Evolutionary conservation across 2,888 invertebrate genomes (phyloP), one percentile per base, ranked within the genome.

Genomic region (Drosophila colorata): DNA sequence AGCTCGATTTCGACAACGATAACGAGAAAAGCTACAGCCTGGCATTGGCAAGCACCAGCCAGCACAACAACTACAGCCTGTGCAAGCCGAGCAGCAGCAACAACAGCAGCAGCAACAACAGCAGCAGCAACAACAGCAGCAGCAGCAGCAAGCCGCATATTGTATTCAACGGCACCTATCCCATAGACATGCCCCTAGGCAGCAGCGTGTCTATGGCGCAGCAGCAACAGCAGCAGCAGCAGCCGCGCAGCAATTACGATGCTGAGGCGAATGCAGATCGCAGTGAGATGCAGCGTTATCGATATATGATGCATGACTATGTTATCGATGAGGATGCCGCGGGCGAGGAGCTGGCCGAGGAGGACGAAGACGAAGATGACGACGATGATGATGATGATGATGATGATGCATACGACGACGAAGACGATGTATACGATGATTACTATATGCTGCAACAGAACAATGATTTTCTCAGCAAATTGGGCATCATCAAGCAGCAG

Each of bases 101-200:
- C 41, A 51, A 8, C 38, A 35, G 1, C 47, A 43, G 13, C 23
- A 14, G 13, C 65, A 77, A 43, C 74, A 78, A 57, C 69, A n/a
- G n/a, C n/a, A 61, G 11, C 35, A 64, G 41, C 40, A 69, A 66
- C 41, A 51, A 9, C 38, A 35, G 1, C 47, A 43, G 11, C 20
- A 16, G 13, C 38, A 61, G 9, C 31, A 61, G 41, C 41, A 69
- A 67, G 18, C 69, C 80, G 0, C 76, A 79, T 51, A 93, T 97
- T 47, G 94, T 97, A 69, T 97, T 96, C 91, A 96, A 96, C 81
- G 97, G 97, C 55, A 97, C 97, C 3, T 97, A 94, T 93, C 97
- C 97, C 4, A 97, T 97, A 76, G 97, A 97, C 91, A 94, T 94
- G 87, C 97, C 97, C 28, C 69, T 92, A 11, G 53, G 37, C 9